Conservation (phyloP, 2,797 vertebrate species). For the Trachurus trachurus region DNA sequence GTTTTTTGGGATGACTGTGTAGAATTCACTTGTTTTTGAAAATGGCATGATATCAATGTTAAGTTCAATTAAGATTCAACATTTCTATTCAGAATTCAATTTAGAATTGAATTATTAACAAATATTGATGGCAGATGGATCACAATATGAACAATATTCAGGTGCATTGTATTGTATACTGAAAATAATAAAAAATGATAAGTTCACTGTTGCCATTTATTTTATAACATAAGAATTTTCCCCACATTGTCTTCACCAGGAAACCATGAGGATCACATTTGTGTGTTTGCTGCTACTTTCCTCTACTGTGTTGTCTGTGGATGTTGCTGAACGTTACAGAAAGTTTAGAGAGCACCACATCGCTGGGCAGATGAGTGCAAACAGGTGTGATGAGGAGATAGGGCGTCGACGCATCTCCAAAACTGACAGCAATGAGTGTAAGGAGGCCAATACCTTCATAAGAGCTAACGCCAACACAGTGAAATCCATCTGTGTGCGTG, state of each 20-base stretch:
- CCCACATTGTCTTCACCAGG: conserved; percentile 13
- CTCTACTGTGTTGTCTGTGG: conserved; percentile 17
- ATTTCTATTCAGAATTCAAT: background rate
- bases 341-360: conserved; percentile 43
- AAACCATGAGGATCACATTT: conserved; percentile 39
- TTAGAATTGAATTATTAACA: background rate
- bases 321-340: rapidly evolving
- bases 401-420: rapidly evolving
- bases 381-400: background rate
- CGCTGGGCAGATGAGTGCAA: rapidly evolving
- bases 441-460: conserved; percentile 53
- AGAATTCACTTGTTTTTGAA: too few relatives aligned
- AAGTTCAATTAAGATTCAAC: background rate
- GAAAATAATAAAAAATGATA: too few relatives aligned
- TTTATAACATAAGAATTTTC: background rate
- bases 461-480: background rate
- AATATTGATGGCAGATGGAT: background rate
- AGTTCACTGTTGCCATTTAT: background rate
- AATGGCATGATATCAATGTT: too few relatives aligned
- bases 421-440: conserved; percentile 17
- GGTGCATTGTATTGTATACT: too few relatives aligned
- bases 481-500: rapidly evolving
- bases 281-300: conserved; percentile 43
- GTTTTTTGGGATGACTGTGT: too few relatives aligned
- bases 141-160: background rate